Base-by-base conservation (phyloP, 2,888 invertebrate species). In the Eueremaeus valkanovi region DNA sequence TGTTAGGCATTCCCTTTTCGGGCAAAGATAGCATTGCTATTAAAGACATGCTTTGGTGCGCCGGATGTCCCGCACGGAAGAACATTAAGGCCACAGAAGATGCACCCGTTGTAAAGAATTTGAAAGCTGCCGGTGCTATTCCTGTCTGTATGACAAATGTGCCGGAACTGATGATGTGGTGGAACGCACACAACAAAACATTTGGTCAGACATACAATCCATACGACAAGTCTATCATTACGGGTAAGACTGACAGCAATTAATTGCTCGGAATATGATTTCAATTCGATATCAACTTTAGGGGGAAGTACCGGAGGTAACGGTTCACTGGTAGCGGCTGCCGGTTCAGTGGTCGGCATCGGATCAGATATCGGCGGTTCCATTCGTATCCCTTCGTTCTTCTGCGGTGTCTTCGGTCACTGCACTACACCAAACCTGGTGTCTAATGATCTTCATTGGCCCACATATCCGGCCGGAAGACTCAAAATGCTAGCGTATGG, bases 291-390 rank as follows among this genome's bases (percentile, higher is more conserved):
- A n/a, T n/a, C n/a, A 18, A 16, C 1, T 6, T 66, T 21, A 68
- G 95, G 94, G 0, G 95, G 95, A 3, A 94, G 94, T 40, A 70
- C 58, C 31, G 85, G 85, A 49, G 85, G 85, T 8, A 84, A 85
- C 79, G 85, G 82, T 0, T 82, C 85, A 5, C 85, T 95, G 0
- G 86, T 92, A 18, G 88, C 92, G 1, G 86, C 93, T 3, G 89
- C 92, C 78, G 93, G 92, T n/a, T 88, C 90, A 11, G 90, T 93
- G 1, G 88, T 95, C 79, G 92, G 95, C 2, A 85, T 97, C 72
- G 95, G 92, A 3, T 92, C 93, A 0, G 98, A 98, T 83, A 95
- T 98, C 80, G 97, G 96, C n/a, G 98, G 98, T 0, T 95, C 95
- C 5, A 92, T 93, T 70, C 88, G 98, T 42, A 92, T 95, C 88